Percentiles rank a stretch among this genome's conserved stretches.
phyloP scores from a whole-genome alignment of 2,888 invertebrate species.

The Colletes collaris region DNA sequence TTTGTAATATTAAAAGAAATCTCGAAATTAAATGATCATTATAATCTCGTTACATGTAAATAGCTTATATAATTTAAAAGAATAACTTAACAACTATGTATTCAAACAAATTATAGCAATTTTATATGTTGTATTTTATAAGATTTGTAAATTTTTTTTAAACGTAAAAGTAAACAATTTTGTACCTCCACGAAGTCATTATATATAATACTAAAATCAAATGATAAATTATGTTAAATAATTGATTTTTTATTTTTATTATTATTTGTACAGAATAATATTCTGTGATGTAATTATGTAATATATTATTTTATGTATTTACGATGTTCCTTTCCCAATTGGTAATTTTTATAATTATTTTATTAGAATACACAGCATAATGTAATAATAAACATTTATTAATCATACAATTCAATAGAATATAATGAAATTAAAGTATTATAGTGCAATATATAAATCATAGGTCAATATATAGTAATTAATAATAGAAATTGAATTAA shows the following conservation, averaged over 20 bases:
- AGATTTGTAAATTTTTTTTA: slow-evolving; percentile 2
- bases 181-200: slow-evolving; percentile 14
- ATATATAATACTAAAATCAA: slow-evolving; percentile 33
- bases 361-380: slow-evolving; percentile 1
- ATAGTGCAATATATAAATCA: slow-evolving; percentile 22
- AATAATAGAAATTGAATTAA: slow-evolving; percentile 18
- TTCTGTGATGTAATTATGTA: slow-evolving; percentile 9
- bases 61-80: slow-evolving; percentile 38
- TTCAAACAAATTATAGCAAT: slow-evolving; percentile 29
- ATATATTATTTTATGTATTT: slow-evolving; percentile 9
- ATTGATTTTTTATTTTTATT: slow-evolving; percentile 5
- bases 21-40: slow-evolving; percentile 22
- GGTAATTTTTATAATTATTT: not conserved
- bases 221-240: slow-evolving; percentile 15
- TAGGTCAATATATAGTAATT: slow-evolving; percentile 25
- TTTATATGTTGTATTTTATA: slow-evolving; percentile 1
- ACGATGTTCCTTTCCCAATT: slow-evolving; percentile 13
- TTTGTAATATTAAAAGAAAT: slow-evolving; percentile 16
- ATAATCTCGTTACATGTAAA: slow-evolving; percentile 32
- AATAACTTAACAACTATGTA: slow-evolving; percentile 20
- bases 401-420: not conserved
- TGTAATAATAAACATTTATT: slow-evolving; percentile 17
- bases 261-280: slow-evolving; percentile 18
- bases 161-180: slow-evolving; percentile 8
- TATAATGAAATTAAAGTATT: slow-evolving; percentile 34